These are phyloP conservation scores for Argyrosomus japonicus DNA, from an alignment of 2,113 vertebrate species.

Conservation along the genomic window DNA sequence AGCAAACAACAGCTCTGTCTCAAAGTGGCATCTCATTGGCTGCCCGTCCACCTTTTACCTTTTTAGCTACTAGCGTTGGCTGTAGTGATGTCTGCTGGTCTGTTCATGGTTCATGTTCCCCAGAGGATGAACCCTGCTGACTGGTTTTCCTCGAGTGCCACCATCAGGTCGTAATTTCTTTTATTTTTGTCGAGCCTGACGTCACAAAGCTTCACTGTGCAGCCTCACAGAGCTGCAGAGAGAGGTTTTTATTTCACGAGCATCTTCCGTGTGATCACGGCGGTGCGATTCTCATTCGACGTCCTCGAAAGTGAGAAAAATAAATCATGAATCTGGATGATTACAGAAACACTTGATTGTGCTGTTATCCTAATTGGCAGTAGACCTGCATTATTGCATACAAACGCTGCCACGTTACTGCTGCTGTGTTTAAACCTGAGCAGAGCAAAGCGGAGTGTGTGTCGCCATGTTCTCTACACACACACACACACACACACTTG, in stretches of 20 bases:
- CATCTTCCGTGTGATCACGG: neutral
- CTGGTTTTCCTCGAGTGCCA: too few species aligned
- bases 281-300: neutral
- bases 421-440: neutral
- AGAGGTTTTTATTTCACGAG: neutral
- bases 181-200: too few species aligned
- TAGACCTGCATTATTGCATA: neutral
- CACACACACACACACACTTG: neutral
- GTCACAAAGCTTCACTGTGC: neutral
- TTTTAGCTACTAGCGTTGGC: too few species aligned
- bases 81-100: too few species aligned
- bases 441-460: neutral
- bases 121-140: too few species aligned
- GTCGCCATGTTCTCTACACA: neutral
- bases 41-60: too few species aligned
- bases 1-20: too few species aligned
- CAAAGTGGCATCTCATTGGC: too few species aligned
- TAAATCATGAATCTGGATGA: neutral
- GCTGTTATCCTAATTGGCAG: neutral
- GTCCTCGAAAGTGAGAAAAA: neutral
- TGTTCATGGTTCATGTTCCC: too few species aligned
- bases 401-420: neutral
- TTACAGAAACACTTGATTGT: constrained; percentile 15
- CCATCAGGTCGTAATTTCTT: too few species aligned
- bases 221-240: neutral